Evolutionary conservation across 2,797 vertebrate species (phyloP), one percentile per base, ranked within the genome.

Genomic region (Sandelia bainsii): DNA sequence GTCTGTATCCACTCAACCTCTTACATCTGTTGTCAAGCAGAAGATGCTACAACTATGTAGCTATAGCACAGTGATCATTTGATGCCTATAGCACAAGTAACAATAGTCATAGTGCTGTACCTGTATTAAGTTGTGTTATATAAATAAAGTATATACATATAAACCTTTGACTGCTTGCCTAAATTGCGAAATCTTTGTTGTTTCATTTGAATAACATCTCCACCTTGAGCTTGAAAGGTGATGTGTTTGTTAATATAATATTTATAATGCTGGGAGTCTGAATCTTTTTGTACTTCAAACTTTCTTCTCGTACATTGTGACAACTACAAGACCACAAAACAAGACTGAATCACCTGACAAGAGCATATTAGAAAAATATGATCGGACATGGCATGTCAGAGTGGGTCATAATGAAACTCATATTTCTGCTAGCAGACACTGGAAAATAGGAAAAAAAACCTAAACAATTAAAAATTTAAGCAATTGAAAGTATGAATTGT

Each of bases 1-100:
- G 44, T 29, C 50, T 19, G 45, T 58, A 78, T 71, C 52, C 39
- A 62, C 66, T 60, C 25, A 34, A 22, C n/a, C 40, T 34, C 32
- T 10, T 34, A 22, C 40, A 11, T 62, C 40, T 58, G 20, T 22
- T 45, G 32, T 23, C 48, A 53, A 16, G 6, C 39, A 56, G 8
- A 61, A 82, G 44, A 53, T 19, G n/a, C 39, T 23, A 10, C 34
- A 69, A 2, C 17, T 19, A 5, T 40, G 14, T 16, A 10, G 8
- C 8, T 57, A 20, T 64, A 60, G 20, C 8, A n/a, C 56, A 44
- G n/a, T 0, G 3, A 46, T 64, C 39, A 48, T 10, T 22, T 57
- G 6, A 25, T 8, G 0, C 4, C 22, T 1, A 12, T 25, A 48
- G 25, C 42, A 66, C 20, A 62, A 34, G 54, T 23, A 59, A 32